Percentiles rank a stretch among this genome's conserved stretches.
These are phyloP conservation scores for Habroteleia sp. DNA, from an alignment of 2,888 invertebrate genomes.

Conservation along the genomic window DNA sequence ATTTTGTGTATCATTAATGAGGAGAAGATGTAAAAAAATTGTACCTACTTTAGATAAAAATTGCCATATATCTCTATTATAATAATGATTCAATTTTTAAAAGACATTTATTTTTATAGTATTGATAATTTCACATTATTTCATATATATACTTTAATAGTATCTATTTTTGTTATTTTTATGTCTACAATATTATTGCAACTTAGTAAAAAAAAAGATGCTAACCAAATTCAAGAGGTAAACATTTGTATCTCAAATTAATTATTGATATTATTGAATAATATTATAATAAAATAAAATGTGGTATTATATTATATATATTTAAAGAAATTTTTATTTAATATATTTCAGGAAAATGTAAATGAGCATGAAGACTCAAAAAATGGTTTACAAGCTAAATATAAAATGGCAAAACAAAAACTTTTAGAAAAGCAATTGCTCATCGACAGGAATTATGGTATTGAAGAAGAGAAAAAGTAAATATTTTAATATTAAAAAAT, in stretches of 20 bases:
- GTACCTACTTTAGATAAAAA: no score
- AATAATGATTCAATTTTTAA: slow-evolving; percentile 11
- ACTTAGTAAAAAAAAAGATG: not conserved
- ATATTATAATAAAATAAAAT: no score
- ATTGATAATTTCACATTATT: slow-evolving; percentile 11
- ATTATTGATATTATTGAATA: no score
- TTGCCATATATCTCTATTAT: no score
- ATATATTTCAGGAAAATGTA: not conserved
- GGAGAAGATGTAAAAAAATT: no score
- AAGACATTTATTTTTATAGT: not conserved
- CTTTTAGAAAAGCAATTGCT: slow-evolving; percentile 29
- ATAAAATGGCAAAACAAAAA: slow-evolving; percentile 48
- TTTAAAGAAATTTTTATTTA: not conserved
- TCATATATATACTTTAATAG: slow-evolving; percentile 2
- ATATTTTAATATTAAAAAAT: no score
- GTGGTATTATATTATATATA: no score
- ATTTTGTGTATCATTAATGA: no score
- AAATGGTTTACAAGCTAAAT: slow-evolving; percentile 40
- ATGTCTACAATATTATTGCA: slow-evolving; percentile 3
- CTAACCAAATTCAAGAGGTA: not conserved
- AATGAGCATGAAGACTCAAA: not conserved
- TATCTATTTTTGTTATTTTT: slow-evolving; percentile 2
- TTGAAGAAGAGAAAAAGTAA: slow-evolving; percentile 37
- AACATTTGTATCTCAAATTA: not conserved
- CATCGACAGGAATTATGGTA: slow-evolving; percentile 15